Base-by-base conservation (phyloP, 2,113 vertebrate species). In the Riparia riparia region DNA sequence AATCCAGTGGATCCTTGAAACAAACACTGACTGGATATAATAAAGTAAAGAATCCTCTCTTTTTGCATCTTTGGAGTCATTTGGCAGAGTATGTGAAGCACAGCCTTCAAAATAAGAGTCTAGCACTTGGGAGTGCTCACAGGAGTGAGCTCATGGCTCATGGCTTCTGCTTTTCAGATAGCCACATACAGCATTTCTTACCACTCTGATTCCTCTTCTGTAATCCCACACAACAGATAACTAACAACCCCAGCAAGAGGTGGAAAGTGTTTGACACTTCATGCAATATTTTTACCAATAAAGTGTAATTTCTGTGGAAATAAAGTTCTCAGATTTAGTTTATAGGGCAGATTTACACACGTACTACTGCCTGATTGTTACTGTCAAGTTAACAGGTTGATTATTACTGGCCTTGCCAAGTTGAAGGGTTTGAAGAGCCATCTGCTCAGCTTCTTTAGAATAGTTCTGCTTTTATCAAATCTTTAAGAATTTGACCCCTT, bases 101-200 rank as follows among this genome's bases (percentile, higher is more conserved):
- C 37, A 79, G 45, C 41, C 80, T 95, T 96, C 95, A 96, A 74
- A 97, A 96, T 93, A 96, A 96, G 53, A 96, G 95, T 90, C 90
- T 24, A 51, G 72, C 29, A 8, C 68, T 90, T 73, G 50, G 44
- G 74, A 96, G 50, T 20, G 54, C 71, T 96, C 10, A 9, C 54
- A 82, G 56, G 28, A 82, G 50, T 37, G 24, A n/a, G n/a, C n/a
- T n/a, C n/a, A n/a, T n/a, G n/a, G 68, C 64, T 95, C 22, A 3
- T 44, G 50, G 29, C 57, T 95, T 80, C 50, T 87, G 57, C 86
- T 96, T 85, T 82, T 66, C 54, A 44, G 57, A 34, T 72, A 39
- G 34, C 57, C 31, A 5, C 29, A 13, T 18, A 14, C 1, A 85
- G n/a, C 56, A 7, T 57, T 91, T 76, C 53, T 61, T 37, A 29